Evolutionary conservation across 2,113 vertebrate species (phyloP).

Genomic region (Gymnorhina tibicen): DNA sequence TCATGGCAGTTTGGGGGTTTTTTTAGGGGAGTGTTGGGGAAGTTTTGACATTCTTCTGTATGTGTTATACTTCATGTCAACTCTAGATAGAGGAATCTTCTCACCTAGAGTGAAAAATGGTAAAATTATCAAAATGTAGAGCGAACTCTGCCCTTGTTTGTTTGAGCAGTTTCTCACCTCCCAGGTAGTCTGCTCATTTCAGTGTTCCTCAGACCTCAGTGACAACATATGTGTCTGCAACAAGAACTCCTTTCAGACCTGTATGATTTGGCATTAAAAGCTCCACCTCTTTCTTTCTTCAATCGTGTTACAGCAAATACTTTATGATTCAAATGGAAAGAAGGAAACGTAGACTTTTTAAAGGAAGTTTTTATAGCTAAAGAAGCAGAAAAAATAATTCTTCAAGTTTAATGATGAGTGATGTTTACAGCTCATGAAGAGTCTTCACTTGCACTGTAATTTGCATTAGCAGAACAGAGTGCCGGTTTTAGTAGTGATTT

Average conservation of each 20-base stretch:
- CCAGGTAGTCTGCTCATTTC: neutral
- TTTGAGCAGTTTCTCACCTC: neutral
- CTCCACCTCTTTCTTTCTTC: neutral
- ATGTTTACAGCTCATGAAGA: neutral
- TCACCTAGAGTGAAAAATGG: neutral
- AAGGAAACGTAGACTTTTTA: neutral
- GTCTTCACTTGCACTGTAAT: conserved; percentile 32
- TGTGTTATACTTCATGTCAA: neutral
- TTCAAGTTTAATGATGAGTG: neutral
- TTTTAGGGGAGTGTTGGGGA: neutral
- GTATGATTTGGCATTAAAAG: neutral
- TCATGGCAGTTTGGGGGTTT: accelerated
- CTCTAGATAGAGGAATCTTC: neutral
- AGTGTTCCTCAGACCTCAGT: neutral
- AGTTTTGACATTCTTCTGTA: neutral
- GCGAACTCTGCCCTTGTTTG: accelerated
- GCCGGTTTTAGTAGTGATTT: neutral
- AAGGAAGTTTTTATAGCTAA: neutral
- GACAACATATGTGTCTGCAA: neutral
- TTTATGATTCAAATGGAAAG: neutral
- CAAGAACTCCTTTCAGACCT: neutral
- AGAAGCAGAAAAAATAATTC: neutral
- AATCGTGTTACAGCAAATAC: neutral
- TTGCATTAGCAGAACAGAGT: conserved; percentile 13
- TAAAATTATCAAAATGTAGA: neutral